Percentiles rank a stretch among this genome's conserved stretches.
Evolutionary conservation across 2,113 vertebrate species (phyloP).

Genomic region (Cebidichthys violaceus): DNA sequence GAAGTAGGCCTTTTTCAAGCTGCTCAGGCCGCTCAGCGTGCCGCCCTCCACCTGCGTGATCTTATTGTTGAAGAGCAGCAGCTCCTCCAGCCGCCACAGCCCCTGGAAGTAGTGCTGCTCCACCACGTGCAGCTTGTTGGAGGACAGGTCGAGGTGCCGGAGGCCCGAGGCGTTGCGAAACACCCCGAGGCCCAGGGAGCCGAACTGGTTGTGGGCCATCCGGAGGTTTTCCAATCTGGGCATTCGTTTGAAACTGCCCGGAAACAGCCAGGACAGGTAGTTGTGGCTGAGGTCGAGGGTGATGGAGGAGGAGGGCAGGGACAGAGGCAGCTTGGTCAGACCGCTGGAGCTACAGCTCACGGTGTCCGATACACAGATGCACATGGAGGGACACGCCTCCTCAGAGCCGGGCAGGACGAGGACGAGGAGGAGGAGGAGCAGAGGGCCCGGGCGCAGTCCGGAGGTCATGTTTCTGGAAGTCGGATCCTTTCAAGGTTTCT

Average conservation of each 20-base stretch:
- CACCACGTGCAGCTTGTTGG: conserved; percentile 87
- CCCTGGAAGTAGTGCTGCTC: conserved; percentile 87
- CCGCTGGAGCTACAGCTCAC: conserved; percentile 89
- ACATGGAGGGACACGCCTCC: conserved; percentile 84
- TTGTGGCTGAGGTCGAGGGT: conserved; percentile 95
- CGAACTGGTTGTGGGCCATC: conserved; percentile 89
- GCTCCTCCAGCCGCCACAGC: conserved; percentile 89
- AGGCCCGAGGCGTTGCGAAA: conserved; percentile 88
- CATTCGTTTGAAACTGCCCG: conserved; percentile 83
- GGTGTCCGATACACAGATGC: conserved; percentile 92
- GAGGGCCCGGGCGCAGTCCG: conserved; percentile 11
- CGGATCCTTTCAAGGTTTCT: conserved; percentile 12
- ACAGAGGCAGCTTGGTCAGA: conserved; percentile 84
- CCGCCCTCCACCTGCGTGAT: conserved; percentile 87
- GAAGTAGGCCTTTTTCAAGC: conserved; percentile 90
- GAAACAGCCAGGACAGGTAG: conserved; percentile 83
- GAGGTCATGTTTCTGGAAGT: conserved; percentile 68
- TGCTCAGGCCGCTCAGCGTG: conserved; percentile 84
- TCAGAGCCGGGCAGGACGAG: conserved; percentile 46
- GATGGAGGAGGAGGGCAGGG: conserved; percentile 82
- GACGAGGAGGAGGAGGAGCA: conserved; percentile 48
- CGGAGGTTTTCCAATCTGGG: conserved; percentile 87
- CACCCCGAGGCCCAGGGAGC: conserved; percentile 76
- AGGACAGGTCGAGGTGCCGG: conserved; percentile 92
- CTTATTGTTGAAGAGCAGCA: conserved; percentile 92